Percentiles rank a stretch among this genome's conserved stretches.
These are phyloP conservation scores for Drosophila testacea DNA, from an alignment of 2,888 invertebrate species.

Conservation along the genomic window DNA sequence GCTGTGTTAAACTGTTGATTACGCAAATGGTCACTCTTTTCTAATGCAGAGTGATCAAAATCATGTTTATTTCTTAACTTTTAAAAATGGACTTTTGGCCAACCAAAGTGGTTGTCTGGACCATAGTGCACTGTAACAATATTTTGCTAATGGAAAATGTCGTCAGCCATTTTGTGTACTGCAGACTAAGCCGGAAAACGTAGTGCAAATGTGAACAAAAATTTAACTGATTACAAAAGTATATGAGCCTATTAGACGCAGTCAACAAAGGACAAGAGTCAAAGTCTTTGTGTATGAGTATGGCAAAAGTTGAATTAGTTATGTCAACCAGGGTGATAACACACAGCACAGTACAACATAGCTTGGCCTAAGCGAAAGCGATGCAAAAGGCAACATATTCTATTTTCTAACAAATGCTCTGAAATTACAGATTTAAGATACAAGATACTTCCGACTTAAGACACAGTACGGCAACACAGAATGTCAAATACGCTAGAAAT, in stretches of 20 bases:
- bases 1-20: too few species aligned
- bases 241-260: constrained; percentile 74
- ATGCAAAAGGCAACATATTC: constrained; percentile 67
- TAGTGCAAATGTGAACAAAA: constrained; percentile 60
- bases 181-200: constrained; percentile 66
- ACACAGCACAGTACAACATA: constrained; percentile 25
- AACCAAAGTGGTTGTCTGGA: too few species aligned
- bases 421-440: constrained; percentile 60
- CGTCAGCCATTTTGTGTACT: constrained; percentile 43
- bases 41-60: too few species aligned
- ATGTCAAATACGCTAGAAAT: constrained; percentile 20
- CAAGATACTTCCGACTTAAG: constrained; percentile 31
- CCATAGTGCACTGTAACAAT: constrained; percentile 29
- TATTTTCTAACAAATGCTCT: constrained; percentile 64
- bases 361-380: constrained; percentile 46
- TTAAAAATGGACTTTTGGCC: too few species aligned
- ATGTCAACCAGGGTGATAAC: constrained; percentile 53
- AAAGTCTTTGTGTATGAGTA: constrained; percentile 20
- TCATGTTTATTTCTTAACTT: too few species aligned
- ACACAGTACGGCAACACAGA: neutral
- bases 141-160: constrained; percentile 68
- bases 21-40: too few species aligned
- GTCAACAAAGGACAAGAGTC: constrained; percentile 35
- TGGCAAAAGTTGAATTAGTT: constrained; percentile 56
- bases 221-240: constrained; percentile 74